Evolutionary conservation across 2,113 vertebrate genomes (phyloP), one percentile per base, ranked within the genome.

Genomic region (Elaphurus davidianus): DNA sequence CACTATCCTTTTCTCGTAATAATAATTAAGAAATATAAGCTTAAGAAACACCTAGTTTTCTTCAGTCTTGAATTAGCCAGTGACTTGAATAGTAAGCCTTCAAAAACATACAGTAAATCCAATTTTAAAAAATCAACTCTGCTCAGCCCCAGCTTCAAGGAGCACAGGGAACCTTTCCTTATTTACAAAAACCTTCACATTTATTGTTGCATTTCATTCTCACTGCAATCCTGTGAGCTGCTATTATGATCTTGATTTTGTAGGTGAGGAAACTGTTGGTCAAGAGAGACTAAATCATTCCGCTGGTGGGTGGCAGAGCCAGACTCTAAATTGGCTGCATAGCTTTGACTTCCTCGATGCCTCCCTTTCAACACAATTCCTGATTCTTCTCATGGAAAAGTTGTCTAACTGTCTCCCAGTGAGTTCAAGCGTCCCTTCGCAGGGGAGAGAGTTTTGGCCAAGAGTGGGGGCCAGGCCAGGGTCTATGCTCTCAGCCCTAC

Each of bases 11-110:
- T 83, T 40, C 47, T 96, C 15, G 9, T 57, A 36, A 36, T 88
- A 88, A 94, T 82, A 81, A 96, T 94, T 94, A 97, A 96, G 55
- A 90, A 92, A 92, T 76, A 52, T 25, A 90, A 97, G 30, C 27
- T 90, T 87, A 76, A 97, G 76, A 95, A 71, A 87, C 11, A 7
- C 67, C 21, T 85, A 23, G 86, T 93, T 85, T 96, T 82, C 71
- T 92, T 74, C 33, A 52, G 23, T 94, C 54, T 91, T 91, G 17
- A 92, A 88, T 90, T 90, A 96, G 19, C 21, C 59, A 71, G 55
- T 92, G n/a, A 47, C 54, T 95, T 97, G 4, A 95, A 94, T 67
- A 86, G 43, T 57, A 94, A 87, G 28, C 15, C 40, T 92, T 96
- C 43, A 62, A 43, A 90, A 86, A 79, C 50, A 47, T 52, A 59